These are phyloP conservation scores for Orussus abietinus DNA, from an alignment of 1,140 invertebrate species.

Conservation along the genomic window DNA sequence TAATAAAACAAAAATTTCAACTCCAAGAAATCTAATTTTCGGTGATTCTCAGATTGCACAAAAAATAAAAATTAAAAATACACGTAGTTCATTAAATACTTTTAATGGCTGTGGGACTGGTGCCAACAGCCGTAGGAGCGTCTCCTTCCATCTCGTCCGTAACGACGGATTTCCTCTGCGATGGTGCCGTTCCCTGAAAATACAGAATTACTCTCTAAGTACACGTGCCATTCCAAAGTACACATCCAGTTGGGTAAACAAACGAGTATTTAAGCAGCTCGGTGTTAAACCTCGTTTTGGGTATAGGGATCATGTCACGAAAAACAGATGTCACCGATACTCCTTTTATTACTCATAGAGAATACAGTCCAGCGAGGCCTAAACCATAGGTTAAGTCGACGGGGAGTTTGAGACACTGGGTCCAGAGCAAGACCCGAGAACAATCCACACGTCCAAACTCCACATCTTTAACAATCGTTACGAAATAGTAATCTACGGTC, in stretches of 20 bases:
- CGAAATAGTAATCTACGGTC: too few species aligned
- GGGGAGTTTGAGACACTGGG: too few species aligned
- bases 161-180: too few species aligned
- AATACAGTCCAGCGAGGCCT: background rate
- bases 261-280: background rate
- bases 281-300: background rate
- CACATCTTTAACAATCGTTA: too few species aligned
- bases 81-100: constrained; percentile 44
- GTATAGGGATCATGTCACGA: background rate
- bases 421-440: too few species aligned
- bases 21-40: background rate
- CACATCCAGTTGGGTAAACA: constrained; percentile 6
- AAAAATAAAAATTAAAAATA: constrained; percentile 7
- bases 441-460: too few species aligned
- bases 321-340: background rate
- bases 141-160: constrained; percentile 43
- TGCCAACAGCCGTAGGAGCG: constrained; percentile 61
- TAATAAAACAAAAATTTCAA: background rate
- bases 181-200: too few species aligned
- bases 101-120: constrained; percentile 64
- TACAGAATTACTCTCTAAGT: constrained; percentile 1
- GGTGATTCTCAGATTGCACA: background rate
- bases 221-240: too few species aligned
- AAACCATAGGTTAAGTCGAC: too few species aligned
- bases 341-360: too few species aligned